Percentiles rank a stretch among this genome's conserved stretches.
phyloP scores from a whole-genome alignment of 2,113 vertebrate species.

The Heliornis fulica region DNA sequence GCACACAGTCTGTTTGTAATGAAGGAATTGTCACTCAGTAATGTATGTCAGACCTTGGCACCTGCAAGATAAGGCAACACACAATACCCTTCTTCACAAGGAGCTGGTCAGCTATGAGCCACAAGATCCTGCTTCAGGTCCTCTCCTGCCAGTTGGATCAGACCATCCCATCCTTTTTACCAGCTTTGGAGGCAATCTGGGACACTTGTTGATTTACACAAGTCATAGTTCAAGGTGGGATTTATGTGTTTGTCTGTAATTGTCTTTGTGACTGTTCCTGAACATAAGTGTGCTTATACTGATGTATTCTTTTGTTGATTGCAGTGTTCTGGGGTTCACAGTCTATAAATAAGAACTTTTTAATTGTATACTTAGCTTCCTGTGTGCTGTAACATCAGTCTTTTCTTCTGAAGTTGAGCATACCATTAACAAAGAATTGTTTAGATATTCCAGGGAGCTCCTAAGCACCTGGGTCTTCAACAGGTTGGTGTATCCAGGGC shows the following conservation, averaged over 20 bases:
- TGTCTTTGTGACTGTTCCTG: background rate
- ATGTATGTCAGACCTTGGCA: background rate
- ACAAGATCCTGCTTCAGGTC: background rate
- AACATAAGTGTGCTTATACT: background rate
- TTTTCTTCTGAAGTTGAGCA: background rate
- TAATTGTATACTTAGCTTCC: background rate
- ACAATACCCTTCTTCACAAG: fast-evolving
- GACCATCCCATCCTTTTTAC: background rate
- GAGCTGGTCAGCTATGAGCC: background rate
- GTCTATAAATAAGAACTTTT: background rate
- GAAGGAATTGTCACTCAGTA: background rate
- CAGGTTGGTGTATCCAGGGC: background rate
- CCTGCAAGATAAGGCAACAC: background rate
- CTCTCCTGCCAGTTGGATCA: background rate
- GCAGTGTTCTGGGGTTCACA: background rate
- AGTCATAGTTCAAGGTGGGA: background rate
- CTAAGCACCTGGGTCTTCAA: background rate
- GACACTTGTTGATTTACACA: background rate
- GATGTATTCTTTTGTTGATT: background rate
- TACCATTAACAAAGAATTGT: background rate
- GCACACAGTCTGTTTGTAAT: background rate
- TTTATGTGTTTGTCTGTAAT: background rate
- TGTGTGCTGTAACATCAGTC: background rate
- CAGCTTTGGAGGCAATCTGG: background rate
- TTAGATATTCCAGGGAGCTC: background rate